Evolutionary conservation across 2,113 vertebrate genomes (phyloP).

Genomic region (Sinocyclocheilus rhinocerous): DNA sequence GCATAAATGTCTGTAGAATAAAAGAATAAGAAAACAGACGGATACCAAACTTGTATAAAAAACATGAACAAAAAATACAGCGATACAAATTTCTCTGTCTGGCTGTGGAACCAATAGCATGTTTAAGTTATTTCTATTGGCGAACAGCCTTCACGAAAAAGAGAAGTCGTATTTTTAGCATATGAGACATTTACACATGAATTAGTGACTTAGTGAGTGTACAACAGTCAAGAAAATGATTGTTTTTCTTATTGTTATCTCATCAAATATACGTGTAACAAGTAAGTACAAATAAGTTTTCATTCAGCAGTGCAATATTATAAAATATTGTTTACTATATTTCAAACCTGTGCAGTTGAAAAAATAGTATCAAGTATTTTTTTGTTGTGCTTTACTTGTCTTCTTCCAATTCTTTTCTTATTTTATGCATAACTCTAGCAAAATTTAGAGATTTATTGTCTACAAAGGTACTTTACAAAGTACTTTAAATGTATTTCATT

Average conservation of each 20-base stretch:
- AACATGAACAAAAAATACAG: neutral
- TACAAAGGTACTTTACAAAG: neutral
- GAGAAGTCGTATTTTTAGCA: slow-evolving; percentile 54
- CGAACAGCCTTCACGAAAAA: slow-evolving; percentile 44
- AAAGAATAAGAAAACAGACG: no score
- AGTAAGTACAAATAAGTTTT: slow-evolving; percentile 44
- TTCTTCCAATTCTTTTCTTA: neutral
- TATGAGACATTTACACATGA: neutral
- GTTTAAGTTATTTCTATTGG: slow-evolving; percentile 33
- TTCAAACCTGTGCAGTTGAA: neutral
- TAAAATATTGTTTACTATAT: neutral
- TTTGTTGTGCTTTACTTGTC: neutral
- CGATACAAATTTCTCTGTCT: neutral
- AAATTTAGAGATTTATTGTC: neutral
- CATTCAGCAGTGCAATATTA: neutral
- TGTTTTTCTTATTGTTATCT: slow-evolving; percentile 21
- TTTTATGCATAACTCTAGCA: neutral
- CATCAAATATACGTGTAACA: slow-evolving; percentile 17
- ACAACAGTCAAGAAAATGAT: slow-evolving; percentile 40
- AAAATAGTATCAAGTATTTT: neutral
- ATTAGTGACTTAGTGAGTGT: slow-evolving; percentile 14
- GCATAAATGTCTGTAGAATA: no score
- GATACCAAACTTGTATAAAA: no score
- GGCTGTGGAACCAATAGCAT: neutral
- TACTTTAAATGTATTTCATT: neutral